phyloP scores from a whole-genome alignment of 2,888 invertebrate genomes.

The Nephrotoma guestfalica region DNA sequence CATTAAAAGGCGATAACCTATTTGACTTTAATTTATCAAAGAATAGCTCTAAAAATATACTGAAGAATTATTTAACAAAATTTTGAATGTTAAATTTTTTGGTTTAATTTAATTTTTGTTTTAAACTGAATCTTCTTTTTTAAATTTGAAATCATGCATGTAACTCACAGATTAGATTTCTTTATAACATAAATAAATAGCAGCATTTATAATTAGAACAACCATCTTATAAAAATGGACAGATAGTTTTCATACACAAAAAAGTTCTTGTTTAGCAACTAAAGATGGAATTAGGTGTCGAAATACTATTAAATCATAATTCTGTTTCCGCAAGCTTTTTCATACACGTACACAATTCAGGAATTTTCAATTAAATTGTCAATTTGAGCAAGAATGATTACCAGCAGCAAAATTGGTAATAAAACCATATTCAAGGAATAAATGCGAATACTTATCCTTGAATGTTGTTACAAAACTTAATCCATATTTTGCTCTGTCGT shows the following conservation, averaged over 20 bases:
- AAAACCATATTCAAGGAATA: background rate
- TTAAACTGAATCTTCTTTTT: too few species aligned
- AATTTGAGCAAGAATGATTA: background rate
- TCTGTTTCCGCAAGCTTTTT: background rate
- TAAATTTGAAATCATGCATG: too few species aligned
- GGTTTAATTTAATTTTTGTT: too few species aligned
- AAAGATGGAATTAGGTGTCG: background rate
- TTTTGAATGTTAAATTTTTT: too few species aligned
- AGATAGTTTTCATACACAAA: too few species aligned
- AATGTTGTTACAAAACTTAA: background rate
- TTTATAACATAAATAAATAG: too few species aligned
- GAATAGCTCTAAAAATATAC: too few species aligned
- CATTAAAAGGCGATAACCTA: too few species aligned
- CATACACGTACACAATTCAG: background rate
- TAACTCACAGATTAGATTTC: background rate
- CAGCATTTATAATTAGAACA: background rate
- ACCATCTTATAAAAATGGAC: too few species aligned
- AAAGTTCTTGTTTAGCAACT: background rate
- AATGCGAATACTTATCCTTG: background rate
- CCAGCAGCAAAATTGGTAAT: background rate
- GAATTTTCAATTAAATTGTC: background rate
- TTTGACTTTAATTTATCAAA: too few species aligned
- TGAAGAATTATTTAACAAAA: too few species aligned
- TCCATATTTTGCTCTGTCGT: background rate
- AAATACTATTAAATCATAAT: background rate